A percentile compares a stretch with the other conserved stretches of the same genome.
Conservation (phyloP, 1,140 invertebrate species). For the Vollenhovia emeryi region DNA sequence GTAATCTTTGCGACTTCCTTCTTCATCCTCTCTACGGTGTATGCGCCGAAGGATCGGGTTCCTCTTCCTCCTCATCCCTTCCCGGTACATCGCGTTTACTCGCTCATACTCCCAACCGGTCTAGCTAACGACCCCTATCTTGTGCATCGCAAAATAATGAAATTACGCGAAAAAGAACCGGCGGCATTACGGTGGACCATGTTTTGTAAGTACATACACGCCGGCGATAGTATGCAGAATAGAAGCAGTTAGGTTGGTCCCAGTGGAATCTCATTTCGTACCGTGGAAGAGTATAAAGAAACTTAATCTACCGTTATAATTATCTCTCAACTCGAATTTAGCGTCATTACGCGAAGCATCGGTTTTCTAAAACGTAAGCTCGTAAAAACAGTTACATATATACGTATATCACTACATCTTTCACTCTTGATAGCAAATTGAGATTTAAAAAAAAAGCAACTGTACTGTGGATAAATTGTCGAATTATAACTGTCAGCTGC, state of each 20-base stretch:
- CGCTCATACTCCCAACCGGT: constrained; percentile 51
- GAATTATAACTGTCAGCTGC: background rate
- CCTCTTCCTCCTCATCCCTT: constrained; percentile 39
- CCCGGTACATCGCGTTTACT: constrained; percentile 32
- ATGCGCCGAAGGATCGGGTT: constrained; percentile 47
- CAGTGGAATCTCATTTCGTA: constrained; percentile 19
- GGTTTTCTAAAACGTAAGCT: background rate
- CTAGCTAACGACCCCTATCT: constrained; percentile 73
- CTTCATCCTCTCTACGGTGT: background rate
- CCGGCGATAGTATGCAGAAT: constrained; percentile 26
- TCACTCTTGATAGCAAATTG: background rate
- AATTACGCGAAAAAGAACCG: constrained; percentile 80
- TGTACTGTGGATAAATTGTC: background rate
- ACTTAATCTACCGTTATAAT: constrained; percentile 27
- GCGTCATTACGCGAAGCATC: background rate
- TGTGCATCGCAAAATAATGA: constrained; percentile 81
- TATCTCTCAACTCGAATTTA: background rate
- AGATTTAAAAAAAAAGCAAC: background rate
- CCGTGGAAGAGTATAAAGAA: background rate
- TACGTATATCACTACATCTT: background rate
- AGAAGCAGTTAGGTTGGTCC: background rate
- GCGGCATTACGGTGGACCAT: constrained; percentile 48
- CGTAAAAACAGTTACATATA: background rate
- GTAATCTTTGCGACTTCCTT: constrained; percentile 71
- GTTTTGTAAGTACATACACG: constrained; percentile 31